phyloP scores from a whole-genome alignment of 2,797 vertebrate genomes.

The Tapera naevia region DNA sequence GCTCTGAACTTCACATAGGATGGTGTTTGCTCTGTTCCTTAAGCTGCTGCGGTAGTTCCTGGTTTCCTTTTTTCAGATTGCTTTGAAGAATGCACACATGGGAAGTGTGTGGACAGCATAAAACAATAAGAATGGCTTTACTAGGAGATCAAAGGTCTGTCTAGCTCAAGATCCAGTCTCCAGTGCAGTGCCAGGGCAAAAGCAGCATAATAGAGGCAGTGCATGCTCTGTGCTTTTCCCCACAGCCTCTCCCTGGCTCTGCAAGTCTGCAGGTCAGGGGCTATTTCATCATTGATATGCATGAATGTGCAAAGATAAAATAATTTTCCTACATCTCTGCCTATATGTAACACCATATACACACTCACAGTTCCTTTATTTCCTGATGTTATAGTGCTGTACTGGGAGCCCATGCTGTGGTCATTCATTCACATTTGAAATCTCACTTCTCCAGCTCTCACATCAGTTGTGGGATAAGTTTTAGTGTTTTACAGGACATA shows the following conservation, averaged over 20 bases:
- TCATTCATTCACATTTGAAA: background rate
- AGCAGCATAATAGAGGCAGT: background rate
- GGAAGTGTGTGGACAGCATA: background rate
- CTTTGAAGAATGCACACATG: background rate
- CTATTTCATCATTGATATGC: background rate
- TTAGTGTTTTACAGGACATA: background rate
- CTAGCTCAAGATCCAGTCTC: background rate
- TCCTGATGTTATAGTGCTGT: background rate
- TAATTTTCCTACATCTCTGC: background rate
- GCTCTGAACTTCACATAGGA: background rate
- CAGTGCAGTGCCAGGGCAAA: background rate
- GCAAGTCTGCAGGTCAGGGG: accelerated
- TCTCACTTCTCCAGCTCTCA: background rate
- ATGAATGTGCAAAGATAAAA: background rate
- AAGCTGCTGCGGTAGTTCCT: background rate
- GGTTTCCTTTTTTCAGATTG: background rate
- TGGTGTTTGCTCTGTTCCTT: background rate
- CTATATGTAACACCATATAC: background rate
- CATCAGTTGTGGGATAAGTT: background rate
- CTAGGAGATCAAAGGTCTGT: background rate
- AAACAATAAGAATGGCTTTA: background rate
- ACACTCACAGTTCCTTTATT: background rate
- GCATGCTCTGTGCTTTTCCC: background rate
- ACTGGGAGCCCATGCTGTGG: background rate
- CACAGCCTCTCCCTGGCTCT: background rate